Base-by-base conservation (phyloP, 2,888 invertebrate genomes). In the Orchesellides sinensis region DNA sequence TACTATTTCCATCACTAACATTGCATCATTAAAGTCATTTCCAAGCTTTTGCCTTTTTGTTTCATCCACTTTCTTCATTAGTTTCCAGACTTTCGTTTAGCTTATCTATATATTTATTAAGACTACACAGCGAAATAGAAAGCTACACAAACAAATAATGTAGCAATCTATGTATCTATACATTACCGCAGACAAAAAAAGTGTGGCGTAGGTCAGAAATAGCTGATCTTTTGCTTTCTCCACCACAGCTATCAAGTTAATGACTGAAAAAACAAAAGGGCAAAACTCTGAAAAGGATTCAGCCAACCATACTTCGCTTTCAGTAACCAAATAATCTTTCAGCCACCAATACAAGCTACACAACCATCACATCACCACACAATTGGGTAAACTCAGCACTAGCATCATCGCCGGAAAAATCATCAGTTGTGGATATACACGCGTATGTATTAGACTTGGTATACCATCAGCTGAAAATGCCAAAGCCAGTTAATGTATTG, bases 351-450 rank as follows among this genome's bases (percentile, higher is more conserved):
- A 21, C 23, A 54, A 23, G 21, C 54, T 6, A 23, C 54, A 2
- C 10, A 40, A 23, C 21, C 54, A 54, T 25, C 49, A 52, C 17
- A 52, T 52, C 52, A 19, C 21, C 17, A 17, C 54, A 40, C 63
- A 65, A 65, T 45, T 49, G 73, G 25, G 52, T 61, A 54, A 63
- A 73, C 72, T 59, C 72, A 61, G 56, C 40, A 56, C 27, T 56
- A 72, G 23, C 59, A 72, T 70, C 69, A 23, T 35, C 52, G 49
- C 49, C 61, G n/a, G n/a, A n/a, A 45, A 32, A 6, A 23, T 54
- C 54, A 54, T 17, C 21, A 21, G 23, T 25, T 3, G 61, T 27
- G 47, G 25, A 5, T 23, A 17, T 10, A n/a, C n/a, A n/a, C n/a
- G n/a, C n/a, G n/a, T n/a, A n/a, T n/a, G 54, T 56, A 40, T 14